A percentile compares a stretch with the other conserved stretches of the same genome.
These are phyloP conservation scores for Exephanes ischioxanthus DNA, from an alignment of 2,888 invertebrate genomes.

Conservation along the genomic window DNA sequence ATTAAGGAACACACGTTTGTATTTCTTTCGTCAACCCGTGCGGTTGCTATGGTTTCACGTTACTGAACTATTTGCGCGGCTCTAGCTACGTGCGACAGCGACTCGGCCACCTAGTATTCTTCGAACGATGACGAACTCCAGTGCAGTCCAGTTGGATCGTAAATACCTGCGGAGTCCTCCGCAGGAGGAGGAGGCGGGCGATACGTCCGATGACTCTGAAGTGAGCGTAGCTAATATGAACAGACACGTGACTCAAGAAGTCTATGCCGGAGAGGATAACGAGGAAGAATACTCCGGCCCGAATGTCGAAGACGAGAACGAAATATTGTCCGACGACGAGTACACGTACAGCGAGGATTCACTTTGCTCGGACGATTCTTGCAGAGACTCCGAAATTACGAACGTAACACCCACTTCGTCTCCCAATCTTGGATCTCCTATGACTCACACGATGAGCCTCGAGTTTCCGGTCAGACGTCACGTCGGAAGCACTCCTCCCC, in stretches of 20 bases:
- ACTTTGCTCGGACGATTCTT: constrained; percentile 76
- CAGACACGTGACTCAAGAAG: constrained; percentile 66
- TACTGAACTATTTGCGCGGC: constrained; percentile 27
- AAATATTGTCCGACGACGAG: constrained; percentile 70
- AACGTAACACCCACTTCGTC: constrained; percentile 73
- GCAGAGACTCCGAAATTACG: constrained; percentile 73
- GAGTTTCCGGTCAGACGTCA: constrained; percentile 30
- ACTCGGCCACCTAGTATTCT: background rate
- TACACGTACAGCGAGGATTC: constrained; percentile 77
- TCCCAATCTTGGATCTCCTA: constrained; percentile 66
- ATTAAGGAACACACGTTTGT: background rate
- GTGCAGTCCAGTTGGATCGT: constrained; percentile 25
- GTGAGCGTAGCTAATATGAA: constrained; percentile 64
- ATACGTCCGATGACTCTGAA: constrained; percentile 62
- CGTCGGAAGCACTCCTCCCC: constrained; percentile 3
- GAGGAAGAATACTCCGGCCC: constrained; percentile 56
- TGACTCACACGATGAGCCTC: constrained; percentile 46
- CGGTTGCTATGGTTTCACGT: constrained; percentile 60
- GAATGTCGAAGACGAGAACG: constrained; percentile 30
- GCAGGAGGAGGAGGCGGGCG: constrained; percentile 46
- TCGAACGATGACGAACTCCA: constrained; percentile 43
- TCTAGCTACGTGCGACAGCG: constrained; percentile 4
- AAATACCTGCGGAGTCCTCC: constrained; percentile 5
- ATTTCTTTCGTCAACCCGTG: constrained; percentile 25
- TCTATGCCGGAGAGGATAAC: constrained; percentile 62